Evolutionary conservation across 2,797 vertebrate genomes (phyloP), one percentile per base, ranked within the genome.

Genomic region (Brachyalestes nurse): DNA sequence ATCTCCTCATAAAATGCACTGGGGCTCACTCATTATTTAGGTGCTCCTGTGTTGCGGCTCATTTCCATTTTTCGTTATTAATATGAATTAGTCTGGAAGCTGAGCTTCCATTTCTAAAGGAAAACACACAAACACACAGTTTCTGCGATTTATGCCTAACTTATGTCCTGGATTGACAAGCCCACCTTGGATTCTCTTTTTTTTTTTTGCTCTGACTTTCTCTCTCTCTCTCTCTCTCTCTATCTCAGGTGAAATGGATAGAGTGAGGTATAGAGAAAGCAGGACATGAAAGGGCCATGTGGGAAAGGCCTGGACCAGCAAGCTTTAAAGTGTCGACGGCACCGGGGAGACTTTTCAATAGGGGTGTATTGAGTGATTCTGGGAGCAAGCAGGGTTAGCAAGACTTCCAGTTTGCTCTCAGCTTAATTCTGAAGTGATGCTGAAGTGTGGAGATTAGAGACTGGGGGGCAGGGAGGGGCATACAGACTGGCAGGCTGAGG

Each of bases 1-100:
- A 93, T 93, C 92, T 91, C 86, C 88, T 90, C 89, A 92, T 94
- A 86, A 92, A 93, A 81, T 80, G 87, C 91, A 78, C 86, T 17
- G 58, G 72, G 83, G 77, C 75, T 72, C 84, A 62, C 75, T 83
- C 83, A 82, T 87, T 87, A 87, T 88, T 83, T 82, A 67, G 83
- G 80, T 76, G 84, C 89, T 91, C 86, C 88, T 89, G 66, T 86
- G 89, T 89, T 86, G n/a, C 55, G n/a, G n/a, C 78, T 83, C 70
- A 87, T 90, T 82, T 86, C 70, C 89, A 57, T 88, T 79, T 87
- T 88, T 89, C 12, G 85, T 77, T 86, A 89, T 90, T 92, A 90
- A 88, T 91, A 88, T 90, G 88, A 91, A 93, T 92, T 90, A 92
- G 85, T 87, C 81, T 38, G 83, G 79, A 83, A 84, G 85, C 78